Evolutionary conservation across 2,888 invertebrate genomes (phyloP), one percentile per base, ranked within the genome.

Genomic region (Dysmachus trigonus): DNA sequence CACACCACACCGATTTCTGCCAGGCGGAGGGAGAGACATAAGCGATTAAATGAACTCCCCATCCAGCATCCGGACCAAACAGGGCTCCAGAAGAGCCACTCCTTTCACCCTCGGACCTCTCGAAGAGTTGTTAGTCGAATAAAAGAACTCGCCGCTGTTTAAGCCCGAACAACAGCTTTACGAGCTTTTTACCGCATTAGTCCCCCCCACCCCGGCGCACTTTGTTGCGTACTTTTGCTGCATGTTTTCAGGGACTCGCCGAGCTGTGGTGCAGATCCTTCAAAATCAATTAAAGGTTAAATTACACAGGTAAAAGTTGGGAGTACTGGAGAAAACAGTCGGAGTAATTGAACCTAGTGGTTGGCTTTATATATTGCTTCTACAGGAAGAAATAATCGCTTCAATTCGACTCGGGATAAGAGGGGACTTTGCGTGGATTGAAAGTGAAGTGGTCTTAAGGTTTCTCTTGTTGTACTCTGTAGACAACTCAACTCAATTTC

Each of bases 231-330:
- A 31, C 53, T 82, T 33, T 62, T 33, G 22, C 4, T 62, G n/a
- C 62, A 62, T 51, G 62, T 62, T 62, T 62, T 15, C 41, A 13
- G 33, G 15, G 79, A 6, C 18, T 27, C n/a, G 7, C 47, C 38
- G 30, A 8, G 15, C 6, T 15, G 1, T 27, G 27, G 30, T n/a
- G n/a, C 33, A 71, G 18, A 62, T 35, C 82, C 35, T 79, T 79
- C 62, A 82, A 62, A 82, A 62, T 82, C 82, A 82, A 82, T 82
- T 82, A 82, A 82, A 62, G 35, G 82, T 33, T 10, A 76, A 62
- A 82, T 82, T 82, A 62, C 22, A 62, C 62, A 82, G 62, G 62
- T 53, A 53, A 79, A 41, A 79, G 41, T 47, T 51, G 8, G 51
- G 30, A 51, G 27, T 31, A 3, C 51, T 33, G 22, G 18, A 18